phyloP scores from a whole-genome alignment of 2,888 invertebrate species.

The Helicoverpa assulta region DNA sequence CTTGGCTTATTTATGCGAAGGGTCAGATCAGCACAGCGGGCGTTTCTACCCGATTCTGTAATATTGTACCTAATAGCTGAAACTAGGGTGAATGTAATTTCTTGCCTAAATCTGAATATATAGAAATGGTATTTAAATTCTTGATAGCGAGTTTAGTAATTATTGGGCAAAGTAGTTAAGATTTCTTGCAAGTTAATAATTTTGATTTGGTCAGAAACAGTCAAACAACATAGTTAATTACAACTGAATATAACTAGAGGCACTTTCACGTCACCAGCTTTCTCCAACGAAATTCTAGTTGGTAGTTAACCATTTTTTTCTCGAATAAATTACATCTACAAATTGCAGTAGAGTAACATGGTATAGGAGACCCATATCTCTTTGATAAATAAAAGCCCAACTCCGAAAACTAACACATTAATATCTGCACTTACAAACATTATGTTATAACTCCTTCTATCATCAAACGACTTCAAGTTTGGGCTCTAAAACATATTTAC shows the following conservation, averaged over 20 bases:
- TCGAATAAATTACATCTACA: too few relatives aligned
- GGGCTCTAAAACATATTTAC: neutral
- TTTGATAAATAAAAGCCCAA: neutral
- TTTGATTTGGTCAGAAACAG: too few relatives aligned
- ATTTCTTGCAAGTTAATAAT: too few relatives aligned
- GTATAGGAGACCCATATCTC: too few relatives aligned
- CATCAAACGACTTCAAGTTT: neutral
- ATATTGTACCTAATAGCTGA: constrained; percentile 20
- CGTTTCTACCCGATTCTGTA: constrained; percentile 19
- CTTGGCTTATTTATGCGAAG: constrained; percentile 22
- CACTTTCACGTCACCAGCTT: too few relatives aligned
- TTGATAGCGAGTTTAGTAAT: too few relatives aligned
- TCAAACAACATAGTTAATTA: too few relatives aligned
- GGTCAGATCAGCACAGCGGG: constrained; percentile 35
- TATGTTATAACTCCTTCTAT: neutral
- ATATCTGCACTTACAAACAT: neutral
- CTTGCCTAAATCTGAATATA: neutral
- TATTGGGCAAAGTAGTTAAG: too few relatives aligned
- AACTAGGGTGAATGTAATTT: constrained; percentile 15
- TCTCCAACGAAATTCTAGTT: too few relatives aligned
- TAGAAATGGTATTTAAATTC: neutral
- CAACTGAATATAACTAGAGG: too few relatives aligned
- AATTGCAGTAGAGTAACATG: too few relatives aligned
- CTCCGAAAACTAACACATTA: neutral
- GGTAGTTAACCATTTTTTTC: too few relatives aligned